phyloP scores from a whole-genome alignment of 2,888 invertebrate genomes.

The Platycnemis pennipes region DNA sequence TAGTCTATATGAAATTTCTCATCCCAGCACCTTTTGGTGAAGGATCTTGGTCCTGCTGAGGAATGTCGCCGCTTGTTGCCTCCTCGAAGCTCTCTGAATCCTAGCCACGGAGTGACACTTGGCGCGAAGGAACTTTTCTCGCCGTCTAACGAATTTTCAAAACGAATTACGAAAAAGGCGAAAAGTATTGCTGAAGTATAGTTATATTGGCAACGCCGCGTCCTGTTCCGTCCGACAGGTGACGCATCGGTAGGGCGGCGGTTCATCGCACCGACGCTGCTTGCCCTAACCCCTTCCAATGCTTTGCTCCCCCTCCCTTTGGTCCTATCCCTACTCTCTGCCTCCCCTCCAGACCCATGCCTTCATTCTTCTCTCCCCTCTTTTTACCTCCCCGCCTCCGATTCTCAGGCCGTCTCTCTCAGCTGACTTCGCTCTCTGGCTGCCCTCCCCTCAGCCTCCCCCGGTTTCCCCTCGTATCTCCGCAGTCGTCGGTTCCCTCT shows the following conservation, averaged over 20 bases:
- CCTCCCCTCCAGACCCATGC: slow-evolving; percentile 21
- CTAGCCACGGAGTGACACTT: background rate
- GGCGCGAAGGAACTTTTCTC: background rate
- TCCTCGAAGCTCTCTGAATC: background rate
- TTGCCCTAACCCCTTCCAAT: slow-evolving; percentile 47
- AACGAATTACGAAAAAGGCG: background rate
- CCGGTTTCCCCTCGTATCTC: background rate
- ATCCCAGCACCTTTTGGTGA: too few species aligned
- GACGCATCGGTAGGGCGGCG: slow-evolving; percentile 66
- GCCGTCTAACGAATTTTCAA: background rate
- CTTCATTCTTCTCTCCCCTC: slow-evolving; percentile 49
- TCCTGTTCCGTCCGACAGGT: slow-evolving; percentile 64
- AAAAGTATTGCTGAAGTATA: slow-evolving; percentile 13
- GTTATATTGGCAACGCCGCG: slow-evolving; percentile 49
- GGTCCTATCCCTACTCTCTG: slow-evolving; percentile 36
- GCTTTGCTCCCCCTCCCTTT: slow-evolving; percentile 19
- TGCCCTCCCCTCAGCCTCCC: background rate
- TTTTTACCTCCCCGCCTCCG: background rate
- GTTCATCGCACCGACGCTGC: slow-evolving; percentile 68
- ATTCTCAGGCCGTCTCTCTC: slow-evolving; percentile 24
- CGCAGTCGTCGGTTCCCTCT: background rate
- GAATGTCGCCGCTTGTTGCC: background rate
- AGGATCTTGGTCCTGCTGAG: background rate
- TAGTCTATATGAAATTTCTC: too few species aligned
- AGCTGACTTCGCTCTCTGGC: slow-evolving; percentile 31